Evolutionary conservation across 2,797 vertebrate species (phyloP).

Genomic region (Hypotaenidia philippensis): DNA sequence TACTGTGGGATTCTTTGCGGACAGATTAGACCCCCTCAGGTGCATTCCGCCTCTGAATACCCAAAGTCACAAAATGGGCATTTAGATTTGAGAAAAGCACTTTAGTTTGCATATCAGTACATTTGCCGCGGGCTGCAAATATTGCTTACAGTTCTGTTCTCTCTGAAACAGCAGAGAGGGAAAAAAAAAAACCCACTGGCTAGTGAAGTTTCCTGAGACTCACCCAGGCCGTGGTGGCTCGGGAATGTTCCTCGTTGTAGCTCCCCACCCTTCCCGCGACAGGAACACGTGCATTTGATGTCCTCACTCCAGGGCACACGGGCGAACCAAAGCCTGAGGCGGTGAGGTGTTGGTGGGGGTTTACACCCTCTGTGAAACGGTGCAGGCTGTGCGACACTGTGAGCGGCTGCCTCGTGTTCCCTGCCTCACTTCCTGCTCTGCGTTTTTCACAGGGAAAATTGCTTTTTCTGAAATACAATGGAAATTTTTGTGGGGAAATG

Average conservation of each 20-base stretch:
- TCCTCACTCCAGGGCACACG: background rate
- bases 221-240: rapidly evolving
- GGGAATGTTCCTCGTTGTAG: background rate
- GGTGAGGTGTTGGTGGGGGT: rapidly evolving
- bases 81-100: background rate
- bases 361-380: rapidly evolving
- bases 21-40: background rate
- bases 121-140: background rate
- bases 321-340: rapidly evolving
- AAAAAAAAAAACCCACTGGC: background rate
- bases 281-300: background rate
- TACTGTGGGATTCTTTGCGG: background rate
- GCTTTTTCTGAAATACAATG: background rate
- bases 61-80: background rate
- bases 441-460: background rate
- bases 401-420: rapidly evolving
- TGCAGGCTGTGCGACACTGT: rapidly evolving
- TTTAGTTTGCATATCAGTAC: background rate
- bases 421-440: background rate
- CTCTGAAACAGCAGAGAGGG: background rate
- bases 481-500: background rate
- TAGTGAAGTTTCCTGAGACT: background rate
- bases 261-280: background rate
- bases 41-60: background rate
- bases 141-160: background rate